phyloP scores from a whole-genome alignment of 2,113 vertebrate species.

The Larimichthys crocea region DNA sequence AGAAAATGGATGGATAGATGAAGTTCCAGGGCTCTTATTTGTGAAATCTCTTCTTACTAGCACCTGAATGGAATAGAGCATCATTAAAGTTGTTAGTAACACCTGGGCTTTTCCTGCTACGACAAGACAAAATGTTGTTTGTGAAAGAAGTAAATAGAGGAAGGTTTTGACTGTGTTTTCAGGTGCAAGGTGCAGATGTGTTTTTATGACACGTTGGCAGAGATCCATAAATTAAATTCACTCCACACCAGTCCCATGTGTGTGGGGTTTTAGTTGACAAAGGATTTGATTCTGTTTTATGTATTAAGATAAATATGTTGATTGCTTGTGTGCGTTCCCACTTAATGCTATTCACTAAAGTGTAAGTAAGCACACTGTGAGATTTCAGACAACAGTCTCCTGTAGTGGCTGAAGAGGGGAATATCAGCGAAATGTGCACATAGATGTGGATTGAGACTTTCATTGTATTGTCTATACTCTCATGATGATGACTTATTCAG shows the following conservation, averaged over 20 bases:
- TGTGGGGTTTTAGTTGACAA: conserved; percentile 22
- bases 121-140: background rate
- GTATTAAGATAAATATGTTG: conserved; percentile 29
- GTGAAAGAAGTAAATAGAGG: background rate
- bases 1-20: background rate
- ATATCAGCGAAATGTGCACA: conserved; percentile 24
- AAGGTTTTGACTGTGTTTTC: conserved; percentile 4
- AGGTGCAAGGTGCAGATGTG: conserved; percentile 2
- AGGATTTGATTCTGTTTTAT: conserved; percentile 27
- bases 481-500: conserved; percentile 26
- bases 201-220: background rate
- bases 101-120: background rate
- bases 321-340: conserved; percentile 34
- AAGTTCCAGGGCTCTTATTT: background rate
- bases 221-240: conserved; percentile 4
- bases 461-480: conserved; percentile 21
- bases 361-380: conserved; percentile 27
- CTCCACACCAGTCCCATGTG: background rate
- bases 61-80: background rate
- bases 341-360: conserved; percentile 24
- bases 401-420: background rate
- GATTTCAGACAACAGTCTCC: conserved; percentile 24
- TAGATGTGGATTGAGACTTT: conserved; percentile 24
- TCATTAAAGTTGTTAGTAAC: conserved; percentile 2
- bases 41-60: background rate